Evolutionary conservation across 2,797 vertebrate genomes (phyloP).

Genomic region (Sebastes hubbsi): DNA sequence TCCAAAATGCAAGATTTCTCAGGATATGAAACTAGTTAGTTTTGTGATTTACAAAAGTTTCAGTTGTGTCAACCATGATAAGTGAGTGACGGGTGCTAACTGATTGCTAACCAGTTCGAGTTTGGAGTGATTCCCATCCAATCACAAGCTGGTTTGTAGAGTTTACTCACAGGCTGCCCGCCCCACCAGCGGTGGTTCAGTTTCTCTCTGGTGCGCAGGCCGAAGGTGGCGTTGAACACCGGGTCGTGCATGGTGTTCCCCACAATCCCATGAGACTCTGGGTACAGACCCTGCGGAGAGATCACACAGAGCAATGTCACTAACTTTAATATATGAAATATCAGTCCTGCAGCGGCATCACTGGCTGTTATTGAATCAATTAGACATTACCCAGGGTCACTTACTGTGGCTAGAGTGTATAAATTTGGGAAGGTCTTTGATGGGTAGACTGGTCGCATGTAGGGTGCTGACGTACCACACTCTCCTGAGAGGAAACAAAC

Average conservation of each 20-base stretch:
- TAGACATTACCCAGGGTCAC: slow-evolving; percentile 33
- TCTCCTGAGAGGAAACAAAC: slow-evolving; percentile 76
- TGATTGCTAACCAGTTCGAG: not conserved
- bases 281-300: slow-evolving; percentile 91
- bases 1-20: no score
- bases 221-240: slow-evolving; percentile 94
- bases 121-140: not conserved
- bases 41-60: not conserved
- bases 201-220: slow-evolving; percentile 92
- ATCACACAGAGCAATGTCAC: not conserved
- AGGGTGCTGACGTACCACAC: slow-evolving; percentile 93
- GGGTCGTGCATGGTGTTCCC: slow-evolving; percentile 99
- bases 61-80: not conserved
- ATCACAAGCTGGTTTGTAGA: not conserved
- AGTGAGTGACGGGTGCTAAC: not conserved
- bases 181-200: slow-evolving; percentile 99
- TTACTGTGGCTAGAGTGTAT: slow-evolving; percentile 96
- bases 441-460: slow-evolving; percentile 96
- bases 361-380: slow-evolving; percentile 4
- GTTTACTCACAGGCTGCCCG: slow-evolving; percentile 92
- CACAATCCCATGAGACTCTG: slow-evolving; percentile 98
- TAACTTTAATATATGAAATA: not conserved
- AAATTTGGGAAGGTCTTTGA: slow-evolving; percentile 98
- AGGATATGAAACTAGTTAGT: not conserved
- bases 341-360: not conserved